Base-by-base conservation (phyloP, 2,888 invertebrate species). In the Ormia ochracea region DNA sequence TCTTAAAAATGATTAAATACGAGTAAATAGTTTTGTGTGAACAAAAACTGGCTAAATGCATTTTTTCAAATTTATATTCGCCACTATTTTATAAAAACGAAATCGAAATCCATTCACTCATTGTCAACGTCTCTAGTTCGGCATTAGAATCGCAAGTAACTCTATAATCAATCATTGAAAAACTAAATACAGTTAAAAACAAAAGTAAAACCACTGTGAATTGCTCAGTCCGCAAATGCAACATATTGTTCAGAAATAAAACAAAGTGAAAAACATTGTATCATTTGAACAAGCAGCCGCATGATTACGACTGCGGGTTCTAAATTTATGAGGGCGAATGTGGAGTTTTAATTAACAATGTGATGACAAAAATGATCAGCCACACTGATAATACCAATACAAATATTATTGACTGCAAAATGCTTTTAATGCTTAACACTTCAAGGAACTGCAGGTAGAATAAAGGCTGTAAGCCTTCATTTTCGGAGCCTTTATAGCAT, bases 281-380 rank as follows among this genome's bases (percentile, higher is more conserved):
- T n/a, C n/a, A n/a, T 41, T 5, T 63, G 21, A 52, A n/a, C n/a
- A 43, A 63, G 23, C 17, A 23, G 36, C 10, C 28, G 14, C 59
- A 50, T 58, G 17, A 36, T 19, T 56, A 19, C 48, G 33, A 56
- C 68, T 38, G 5, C 50, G 28, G 56, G 56, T 19, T 36, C 52
- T 58, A 50, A 65, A 74, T 65, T 74, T 78, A 74, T 78, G 58
- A 58, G 72, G 73, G 69, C 21, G 28, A 23, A 17, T 33, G 7
- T 10, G 38, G 50, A 58, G 50, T 65, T 48, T 7, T 56, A 70
- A 48, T 56, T 56, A 26, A 68, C n/a, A 73, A 74, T 63, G 56
- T 69, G 78, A 61, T 78, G 78, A 78, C 78, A 78, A 68, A 41
- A 63, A 58, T 74, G 50, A 73, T 61, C 72, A 54, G 59, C 28